Evolutionary conservation across 2,113 vertebrate genomes (phyloP), one percentile per base, ranked within the genome.

Genomic region (Euleptes europaea): DNA sequence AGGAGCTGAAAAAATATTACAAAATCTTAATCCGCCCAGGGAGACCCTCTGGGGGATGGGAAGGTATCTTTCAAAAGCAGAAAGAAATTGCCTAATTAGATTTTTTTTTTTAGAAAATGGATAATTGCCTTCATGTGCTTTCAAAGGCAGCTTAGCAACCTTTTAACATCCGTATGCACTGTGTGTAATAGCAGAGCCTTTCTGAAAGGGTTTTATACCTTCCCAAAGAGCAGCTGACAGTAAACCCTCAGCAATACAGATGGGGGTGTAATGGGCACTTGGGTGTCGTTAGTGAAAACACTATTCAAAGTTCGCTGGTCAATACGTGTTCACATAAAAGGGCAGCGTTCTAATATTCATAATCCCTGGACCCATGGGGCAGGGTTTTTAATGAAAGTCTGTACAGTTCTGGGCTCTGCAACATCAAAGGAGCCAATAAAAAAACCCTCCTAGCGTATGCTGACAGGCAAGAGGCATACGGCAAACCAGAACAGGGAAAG

Each of bases 131-230:
- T 90, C 88, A 28, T 87, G 92, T 90, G 90, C 94, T 88, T 91
- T 90, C 91, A 78, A 78, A 89, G 91, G 89, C 93, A 94, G 94
- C 93, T 94, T 90, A 95, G 94, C 94, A 95, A 93, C 93, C 94
- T 94, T 91, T 93, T 92, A 93, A 83, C 76, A 76, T 49, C 47
- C 8, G 82, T 91, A 42, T 87, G 67, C 89, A 70, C 88, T 0
- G 89, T 84, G 8, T 1, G 12, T 80, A 85, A 92, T 77, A 5
- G 90, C 91, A 69, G 79, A 88, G 82, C 63, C 40, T 14, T 82
- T 86, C 92, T 94, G 93, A 90, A 91, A 94, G 93, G 90, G 90
- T 92, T 94, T 94, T 93, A 93, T 94, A 91, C 94, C 93, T 93
- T 95, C 90, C 86, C 80, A 81, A 94, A 90, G 93, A 94, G 94